Evolutionary conservation across 2,113 vertebrate species (phyloP), one percentile per base, ranked within the genome.

Genomic region (Aplodontia rufa): DNA sequence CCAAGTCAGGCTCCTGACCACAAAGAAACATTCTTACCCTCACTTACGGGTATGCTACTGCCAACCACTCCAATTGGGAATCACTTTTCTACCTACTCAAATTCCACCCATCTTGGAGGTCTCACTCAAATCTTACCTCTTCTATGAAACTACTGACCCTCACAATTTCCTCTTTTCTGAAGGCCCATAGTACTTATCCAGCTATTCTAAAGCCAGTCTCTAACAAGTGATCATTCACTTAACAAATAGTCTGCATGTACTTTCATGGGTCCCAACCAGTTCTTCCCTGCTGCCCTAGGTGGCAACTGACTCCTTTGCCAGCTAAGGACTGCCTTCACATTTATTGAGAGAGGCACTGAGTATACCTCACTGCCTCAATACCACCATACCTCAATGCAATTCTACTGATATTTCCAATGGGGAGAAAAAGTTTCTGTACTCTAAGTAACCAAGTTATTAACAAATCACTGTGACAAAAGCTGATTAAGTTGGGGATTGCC

Each of bases 51-150:
- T 60, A n/a, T 69, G 55, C 47, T 92, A 40, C 66, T 81, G 55
- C 42, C 62, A 11, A 32, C 60, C 28, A 35, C 32, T 8, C 26
- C 5, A 13, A 55, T 6, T 53, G 12, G 69, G 40, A 97, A 69
- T 87, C 60, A 93, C 35, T 83, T 75, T 37, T 62, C 64, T 28
- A 93, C 69, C 30, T 37, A 68, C 37, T 78, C n/a, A 66, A 89
- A 91, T 72, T 66, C 72, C 62, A 91, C 37, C 13, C 47, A 64
- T 35, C 51, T 64, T 91, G 28, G 94, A 89, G 32, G 69, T 71
- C 32, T 60, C 87, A 20, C 13, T 95, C 30, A 84, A 96, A 19
- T 94, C 74, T 79, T n/a, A 93, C 35, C 19, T 83, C 58, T 87
- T 96, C 66, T 37, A 20, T 9, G 17, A 90, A 86, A 90, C 68